Evolutionary conservation across 2,113 vertebrate genomes (phyloP).

Genomic region (Terrapene triunguis): DNA sequence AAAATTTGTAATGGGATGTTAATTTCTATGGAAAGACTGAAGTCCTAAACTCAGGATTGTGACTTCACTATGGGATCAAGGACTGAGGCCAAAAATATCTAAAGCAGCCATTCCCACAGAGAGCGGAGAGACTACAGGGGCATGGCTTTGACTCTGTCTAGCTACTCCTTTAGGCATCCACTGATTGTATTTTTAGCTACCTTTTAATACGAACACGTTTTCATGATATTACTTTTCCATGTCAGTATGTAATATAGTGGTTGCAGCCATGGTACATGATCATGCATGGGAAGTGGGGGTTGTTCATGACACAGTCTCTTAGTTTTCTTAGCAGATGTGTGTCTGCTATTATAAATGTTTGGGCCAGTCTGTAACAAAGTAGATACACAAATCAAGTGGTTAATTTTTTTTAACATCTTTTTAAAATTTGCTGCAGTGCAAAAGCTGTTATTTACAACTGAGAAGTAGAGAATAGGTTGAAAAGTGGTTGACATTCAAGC

Average conservation of each 20-base stretch:
- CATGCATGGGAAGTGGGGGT: accelerated
- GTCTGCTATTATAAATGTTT: not conserved
- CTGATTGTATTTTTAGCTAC: not conserved
- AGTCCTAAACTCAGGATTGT: accelerated
- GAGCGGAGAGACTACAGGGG: not conserved
- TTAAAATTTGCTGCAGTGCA: not conserved
- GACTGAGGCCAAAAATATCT: not conserved
- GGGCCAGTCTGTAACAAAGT: not conserved
- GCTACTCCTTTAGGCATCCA: not conserved
- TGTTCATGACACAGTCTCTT: accelerated
- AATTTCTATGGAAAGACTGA: not conserved
- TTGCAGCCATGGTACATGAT: accelerated
- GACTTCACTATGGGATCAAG: not conserved
- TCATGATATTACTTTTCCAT: not conserved
- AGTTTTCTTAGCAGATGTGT: not conserved
- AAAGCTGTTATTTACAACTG: not conserved
- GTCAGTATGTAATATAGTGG: not conserved
- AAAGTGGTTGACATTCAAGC: not conserved
- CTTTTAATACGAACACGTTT: not conserved
- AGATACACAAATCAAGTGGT: not conserved
- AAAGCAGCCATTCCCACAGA: not conserved
- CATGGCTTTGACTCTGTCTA: not conserved
- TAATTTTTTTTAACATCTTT: not conserved
- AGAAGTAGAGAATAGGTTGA: not conserved
- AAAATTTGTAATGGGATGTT: not conserved